phyloP scores from a whole-genome alignment of 2,113 vertebrate species.

The Aegotheles bennettii region DNA sequence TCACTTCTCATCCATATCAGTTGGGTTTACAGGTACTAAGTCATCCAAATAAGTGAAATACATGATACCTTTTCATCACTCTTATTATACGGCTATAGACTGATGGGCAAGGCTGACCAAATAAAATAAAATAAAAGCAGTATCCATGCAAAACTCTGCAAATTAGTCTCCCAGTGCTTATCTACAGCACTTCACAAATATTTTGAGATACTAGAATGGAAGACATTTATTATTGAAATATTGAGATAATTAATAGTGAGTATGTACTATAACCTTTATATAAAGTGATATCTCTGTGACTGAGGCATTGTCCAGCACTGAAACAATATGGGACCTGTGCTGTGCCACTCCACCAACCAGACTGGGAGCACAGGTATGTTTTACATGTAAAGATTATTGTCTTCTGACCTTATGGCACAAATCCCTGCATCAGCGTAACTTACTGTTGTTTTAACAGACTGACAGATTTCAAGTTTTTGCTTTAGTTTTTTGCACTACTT shows the following conservation, averaged over 20 bases:
- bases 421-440: neutral
- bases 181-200: neutral
- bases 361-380: fast-evolving
- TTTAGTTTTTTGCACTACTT: neutral
- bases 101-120: neutral
- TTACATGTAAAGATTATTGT: neutral
- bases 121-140: neutral
- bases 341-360: neutral
- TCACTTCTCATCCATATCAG: neutral
- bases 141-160: neutral
- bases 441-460: neutral
- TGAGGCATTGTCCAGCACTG: neutral
- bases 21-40: neutral
- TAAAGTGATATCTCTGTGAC: neutral
- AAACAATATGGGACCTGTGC: neutral
- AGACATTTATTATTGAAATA: neutral
- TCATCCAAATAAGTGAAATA: neutral
- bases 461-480: neutral
- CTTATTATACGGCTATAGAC: neutral
- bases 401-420: neutral
- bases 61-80: neutral
- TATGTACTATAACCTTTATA: neutral
- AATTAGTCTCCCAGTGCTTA: neutral
- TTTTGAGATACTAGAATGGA: neutral
- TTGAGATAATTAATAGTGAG: neutral